Percentiles rank a stretch among this genome's conserved stretches.
phyloP scores from a whole-genome alignment of 2,888 invertebrate species.

The Xestoiulus laeticollis region DNA sequence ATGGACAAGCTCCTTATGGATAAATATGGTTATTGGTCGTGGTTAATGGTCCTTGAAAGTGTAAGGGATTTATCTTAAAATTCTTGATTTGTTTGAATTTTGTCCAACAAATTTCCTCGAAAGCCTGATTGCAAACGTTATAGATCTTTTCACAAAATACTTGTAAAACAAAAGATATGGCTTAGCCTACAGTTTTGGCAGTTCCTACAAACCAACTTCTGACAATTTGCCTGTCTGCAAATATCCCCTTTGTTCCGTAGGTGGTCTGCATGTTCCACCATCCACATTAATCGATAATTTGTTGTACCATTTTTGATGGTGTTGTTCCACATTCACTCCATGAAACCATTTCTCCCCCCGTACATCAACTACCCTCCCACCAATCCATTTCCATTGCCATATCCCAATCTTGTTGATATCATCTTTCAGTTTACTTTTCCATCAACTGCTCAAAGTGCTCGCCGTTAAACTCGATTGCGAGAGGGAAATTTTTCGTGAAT shows the following conservation, averaged over 20 bases:
- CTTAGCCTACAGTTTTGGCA: background rate
- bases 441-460: background rate
- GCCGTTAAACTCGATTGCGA: slow-evolving; percentile 3
- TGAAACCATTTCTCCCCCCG: background rate
- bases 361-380: background rate
- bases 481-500: slow-evolving; percentile 27
- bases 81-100: too few species aligned
- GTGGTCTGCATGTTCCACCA: background rate
- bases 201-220: background rate
- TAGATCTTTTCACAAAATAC: too few species aligned
- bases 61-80: too few species aligned
- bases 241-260: background rate
- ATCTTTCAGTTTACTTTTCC: slow-evolving; percentile 34
- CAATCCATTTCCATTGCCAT: slow-evolving; percentile 17
- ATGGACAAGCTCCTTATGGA: too few species aligned
- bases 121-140: too few species aligned
- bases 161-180: too few species aligned
- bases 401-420: slow-evolving; percentile 2
- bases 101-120: too few species aligned
- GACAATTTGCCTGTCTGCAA: background rate
- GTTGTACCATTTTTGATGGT: background rate
- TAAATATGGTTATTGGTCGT: too few species aligned
- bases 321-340: background rate
- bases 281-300: slow-evolving; percentile 3
- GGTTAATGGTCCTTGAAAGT: too few species aligned